Conservation (phyloP, 2,113 vertebrate genomes). For the Corythaixoides concolor region DNA sequence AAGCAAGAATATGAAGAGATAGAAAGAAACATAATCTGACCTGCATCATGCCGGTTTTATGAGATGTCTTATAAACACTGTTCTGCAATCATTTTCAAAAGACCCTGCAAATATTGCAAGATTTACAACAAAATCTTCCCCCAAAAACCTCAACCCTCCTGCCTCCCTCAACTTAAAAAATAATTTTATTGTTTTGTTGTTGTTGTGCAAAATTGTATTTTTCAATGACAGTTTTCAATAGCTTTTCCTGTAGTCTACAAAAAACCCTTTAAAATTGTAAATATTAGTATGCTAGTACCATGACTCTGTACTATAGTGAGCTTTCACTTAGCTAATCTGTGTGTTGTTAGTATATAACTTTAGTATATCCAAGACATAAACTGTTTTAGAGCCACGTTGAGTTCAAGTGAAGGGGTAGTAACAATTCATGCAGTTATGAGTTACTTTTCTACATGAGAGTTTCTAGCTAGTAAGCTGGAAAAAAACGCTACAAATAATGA, state of each 20-base stretch:
- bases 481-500: neutral
- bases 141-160: neutral
- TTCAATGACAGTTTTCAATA: neutral
- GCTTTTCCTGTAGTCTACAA: neutral
- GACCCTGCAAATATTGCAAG: neutral
- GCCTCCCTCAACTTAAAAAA: neutral
- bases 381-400: neutral
- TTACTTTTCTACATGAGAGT: neutral
- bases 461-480: neutral
- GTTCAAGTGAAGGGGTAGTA: neutral
- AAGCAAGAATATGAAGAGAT: neutral
- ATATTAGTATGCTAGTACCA: neutral
- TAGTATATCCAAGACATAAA: neutral
- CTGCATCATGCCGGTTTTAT: neutral
- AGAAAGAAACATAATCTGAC: neutral
- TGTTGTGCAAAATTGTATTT: neutral
- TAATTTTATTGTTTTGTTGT: neutral
- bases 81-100: neutral
- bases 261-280: neutral
- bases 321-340: neutral
- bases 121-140: neutral
- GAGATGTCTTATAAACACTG: neutral
- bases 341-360: neutral
- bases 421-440: neutral
- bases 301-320: neutral